Base-by-base conservation (phyloP, 2,113 vertebrate species). In the Panurus biarmicus region DNA sequence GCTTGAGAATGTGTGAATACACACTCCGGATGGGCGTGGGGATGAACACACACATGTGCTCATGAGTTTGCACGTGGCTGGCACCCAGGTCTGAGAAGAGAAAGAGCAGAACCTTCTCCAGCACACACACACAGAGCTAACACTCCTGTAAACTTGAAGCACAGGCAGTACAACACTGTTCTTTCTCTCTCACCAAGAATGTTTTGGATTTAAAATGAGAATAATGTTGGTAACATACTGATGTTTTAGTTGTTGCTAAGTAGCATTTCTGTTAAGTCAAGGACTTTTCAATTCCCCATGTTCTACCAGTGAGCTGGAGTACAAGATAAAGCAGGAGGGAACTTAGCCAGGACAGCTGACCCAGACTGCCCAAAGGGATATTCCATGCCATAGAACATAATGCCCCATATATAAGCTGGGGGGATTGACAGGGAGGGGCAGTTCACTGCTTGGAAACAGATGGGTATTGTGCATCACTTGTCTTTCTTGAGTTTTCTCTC, bases 41-140 rank as follows among this genome's bases (percentile, higher is more conserved):
- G 33, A 33, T 29, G 40, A 31, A 21, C 19, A 25, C 16, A 33
- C 6, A 35, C 9, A 22, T 0, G 0, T 13, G 20, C 23, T 51
- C 36, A 11, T 1, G 1, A 50, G 28, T 28, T 8, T 5, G 18
- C 53, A n/a, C 0, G 2, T 19, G 47, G 12, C 11, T 22, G 9
- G 14, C 51, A 36, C 9, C 3, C 21, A 33, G 11, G 47, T 40
- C 4, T 36, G 36, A 51, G 14, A 17, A 42, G 29, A 60, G 5
- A 54, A 53, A 64, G 24, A n/a, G 26, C 12, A 80, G 21, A 80
- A 28, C 11, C 22, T 57, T 80, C 61, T 40, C n/a, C 54, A 93
- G 38, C 7, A 79, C 6, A 22, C 17, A 48, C 15, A 48, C 15
- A 57, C 14, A 10, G 2, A 72, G 20, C 11, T 36, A 72, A 16